Evolutionary conservation across 2,888 invertebrate genomes (phyloP).

Genomic region (Lepidonotus clava): DNA sequence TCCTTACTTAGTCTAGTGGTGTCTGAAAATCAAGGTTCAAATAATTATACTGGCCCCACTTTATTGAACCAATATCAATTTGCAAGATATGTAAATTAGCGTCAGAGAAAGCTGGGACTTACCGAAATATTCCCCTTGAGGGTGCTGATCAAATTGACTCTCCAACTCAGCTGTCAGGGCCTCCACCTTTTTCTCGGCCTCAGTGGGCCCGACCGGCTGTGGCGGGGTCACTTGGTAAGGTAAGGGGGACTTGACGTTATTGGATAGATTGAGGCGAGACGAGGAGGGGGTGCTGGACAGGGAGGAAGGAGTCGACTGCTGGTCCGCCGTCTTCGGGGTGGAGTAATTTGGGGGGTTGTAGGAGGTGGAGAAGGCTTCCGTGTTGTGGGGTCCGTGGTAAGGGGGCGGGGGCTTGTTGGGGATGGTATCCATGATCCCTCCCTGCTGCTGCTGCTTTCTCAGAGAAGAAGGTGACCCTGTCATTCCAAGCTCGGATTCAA

Average conservation of each 20-base stretch:
- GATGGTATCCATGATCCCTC: constrained; percentile 32
- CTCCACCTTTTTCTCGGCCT: constrained; percentile 95
- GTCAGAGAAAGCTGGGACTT: constrained; percentile 79
- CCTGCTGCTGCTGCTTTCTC: too few species aligned
- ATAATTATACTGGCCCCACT: too few species aligned
- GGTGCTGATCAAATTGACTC: constrained; percentile 96
- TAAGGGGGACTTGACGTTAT: constrained; percentile 82
- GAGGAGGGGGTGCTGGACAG: constrained; percentile 52
- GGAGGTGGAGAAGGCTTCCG: constrained; percentile 68
- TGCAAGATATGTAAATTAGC: background rate
- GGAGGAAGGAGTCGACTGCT: constrained; percentile 57
- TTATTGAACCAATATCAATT: too few species aligned
- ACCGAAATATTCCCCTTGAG: constrained; percentile 98
- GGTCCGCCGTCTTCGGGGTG: constrained; percentile 61
- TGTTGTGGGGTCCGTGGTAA: constrained; percentile 79
- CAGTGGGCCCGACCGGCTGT: constrained; percentile 92
- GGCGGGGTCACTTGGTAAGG: constrained; percentile 94
- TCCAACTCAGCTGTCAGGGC: constrained; percentile 94
- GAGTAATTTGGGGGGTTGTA: constrained; percentile 43
- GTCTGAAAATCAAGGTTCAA: too few species aligned
- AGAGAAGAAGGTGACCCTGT: constrained; percentile 40
- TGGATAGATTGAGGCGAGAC: constrained; percentile 44
- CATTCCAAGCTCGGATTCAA: constrained; percentile 67
- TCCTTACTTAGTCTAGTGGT: too few species aligned
- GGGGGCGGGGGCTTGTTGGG: constrained; percentile 71